phyloP scores from a whole-genome alignment of 2,113 vertebrate genomes.

The Eleginops maclovinus region DNA sequence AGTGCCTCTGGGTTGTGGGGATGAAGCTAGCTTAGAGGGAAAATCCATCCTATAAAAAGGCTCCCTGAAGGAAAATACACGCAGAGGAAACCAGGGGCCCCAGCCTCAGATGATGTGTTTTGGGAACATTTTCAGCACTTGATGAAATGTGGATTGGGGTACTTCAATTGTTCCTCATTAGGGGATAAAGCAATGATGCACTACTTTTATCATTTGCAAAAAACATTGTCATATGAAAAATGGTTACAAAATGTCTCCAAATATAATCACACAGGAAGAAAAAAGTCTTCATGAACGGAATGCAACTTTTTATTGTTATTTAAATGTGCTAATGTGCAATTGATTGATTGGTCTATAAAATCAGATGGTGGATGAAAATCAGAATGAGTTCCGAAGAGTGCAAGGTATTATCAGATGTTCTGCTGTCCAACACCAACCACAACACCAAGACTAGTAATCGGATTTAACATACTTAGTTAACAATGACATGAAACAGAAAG shows the following conservation, averaged over 20 bases:
- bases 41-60: slow-evolving; percentile 54
- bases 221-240: not conserved
- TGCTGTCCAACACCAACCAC: too few species aligned
- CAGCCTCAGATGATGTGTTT: not conserved
- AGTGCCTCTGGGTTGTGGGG: slow-evolving; percentile 43
- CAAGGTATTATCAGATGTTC: not conserved
- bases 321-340: too few species aligned
- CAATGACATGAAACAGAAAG: not conserved
- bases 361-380: too few species aligned
- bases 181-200: not conserved
- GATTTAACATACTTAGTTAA: not conserved
- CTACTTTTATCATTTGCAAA: not conserved
- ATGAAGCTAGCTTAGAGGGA: slow-evolving; percentile 55
- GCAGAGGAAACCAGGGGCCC: slow-evolving; percentile 14
- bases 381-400: too few species aligned
- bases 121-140: slow-evolving; percentile 6
- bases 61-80: slow-evolving; percentile 29
- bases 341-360: too few species aligned
- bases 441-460: not conserved
- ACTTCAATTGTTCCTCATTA: not conserved
- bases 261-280: not conserved
- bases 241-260: not conserved
- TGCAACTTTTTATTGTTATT: too few species aligned
- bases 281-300: not conserved
- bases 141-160: not conserved